These are phyloP conservation scores for Brenthis ino DNA, from an alignment of 2,888 invertebrate species.

Conservation along the genomic window DNA sequence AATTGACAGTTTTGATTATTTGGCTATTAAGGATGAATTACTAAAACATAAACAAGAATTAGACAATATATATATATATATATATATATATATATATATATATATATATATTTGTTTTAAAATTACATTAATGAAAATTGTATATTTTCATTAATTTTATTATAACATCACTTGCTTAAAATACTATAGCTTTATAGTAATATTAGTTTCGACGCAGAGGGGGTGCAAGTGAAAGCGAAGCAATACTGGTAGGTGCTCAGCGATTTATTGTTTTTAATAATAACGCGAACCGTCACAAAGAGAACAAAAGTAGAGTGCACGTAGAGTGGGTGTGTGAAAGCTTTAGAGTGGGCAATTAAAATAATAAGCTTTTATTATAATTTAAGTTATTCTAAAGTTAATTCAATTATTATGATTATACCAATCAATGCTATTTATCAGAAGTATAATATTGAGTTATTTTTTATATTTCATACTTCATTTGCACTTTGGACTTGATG, in stretches of 20 bases:
- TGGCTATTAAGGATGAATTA: too few species aligned
- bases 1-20: too few species aligned
- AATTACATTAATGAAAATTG: neutral
- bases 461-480: too few species aligned
- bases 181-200: neutral
- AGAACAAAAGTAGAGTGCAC: constrained; percentile 69
- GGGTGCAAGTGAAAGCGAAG: constrained; percentile 58
- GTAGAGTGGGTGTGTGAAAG: constrained; percentile 21
- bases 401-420: neutral
- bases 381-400: too few species aligned
- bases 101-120: neutral
- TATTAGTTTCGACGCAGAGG: constrained; percentile 16
- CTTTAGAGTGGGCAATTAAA: constrained; percentile 42
- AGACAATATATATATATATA: too few species aligned
- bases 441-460: too few species aligned
- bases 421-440: too few species aligned
- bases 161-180: neutral
- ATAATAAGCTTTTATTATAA: neutral
- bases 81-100: too few species aligned
- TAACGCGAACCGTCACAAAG: constrained; percentile 80
- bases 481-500: too few species aligned
- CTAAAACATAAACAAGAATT: too few species aligned
- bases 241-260: constrained; percentile 79
- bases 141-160: neutral
- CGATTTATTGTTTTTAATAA: constrained; percentile 83